phyloP scores from a whole-genome alignment of 2,888 invertebrate genomes.

The Sinelater perroti region DNA sequence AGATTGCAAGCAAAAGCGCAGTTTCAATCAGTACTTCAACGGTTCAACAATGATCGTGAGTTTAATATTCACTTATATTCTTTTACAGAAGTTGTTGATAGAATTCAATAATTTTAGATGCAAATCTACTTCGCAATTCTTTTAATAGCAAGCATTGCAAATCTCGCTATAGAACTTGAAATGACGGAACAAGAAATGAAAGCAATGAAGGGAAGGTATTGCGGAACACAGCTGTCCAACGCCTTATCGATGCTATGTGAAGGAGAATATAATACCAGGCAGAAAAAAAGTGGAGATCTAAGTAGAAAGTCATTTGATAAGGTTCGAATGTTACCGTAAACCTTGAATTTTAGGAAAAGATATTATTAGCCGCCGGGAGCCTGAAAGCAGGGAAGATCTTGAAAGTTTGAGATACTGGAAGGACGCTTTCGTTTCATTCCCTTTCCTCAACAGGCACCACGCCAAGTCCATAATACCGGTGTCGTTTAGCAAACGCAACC shows the following conservation, averaged over 20 bases:
- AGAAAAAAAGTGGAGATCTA: slow-evolving; percentile 16
- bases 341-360: slow-evolving; percentile 30
- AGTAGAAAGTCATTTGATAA: slow-evolving; percentile 8
- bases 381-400: too few relatives aligned
- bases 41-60: neutral
- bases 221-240: slow-evolving; percentile 26
- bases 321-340: too few relatives aligned
- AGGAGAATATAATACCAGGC: slow-evolving; percentile 23
- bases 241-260: slow-evolving; percentile 30
- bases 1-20: neutral
- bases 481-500: slow-evolving; percentile 22
- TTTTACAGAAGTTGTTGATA: neutral
- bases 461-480: slow-evolving; percentile 26
- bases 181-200: slow-evolving; percentile 30
- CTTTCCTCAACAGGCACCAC: slow-evolving; percentile 20
- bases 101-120: slow-evolving; percentile 22
- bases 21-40: neutral
- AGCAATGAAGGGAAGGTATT: slow-evolving; percentile 22
- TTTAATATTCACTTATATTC: neutral
- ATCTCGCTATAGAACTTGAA: slow-evolving; percentile 10
- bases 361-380: slow-evolving; percentile 11
- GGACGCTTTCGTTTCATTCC: slow-evolving; percentile 17
- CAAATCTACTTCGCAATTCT: slow-evolving; percentile 13
- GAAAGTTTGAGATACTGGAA: slow-evolving; percentile 19
- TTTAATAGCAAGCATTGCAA: slow-evolving; percentile 14